Percentiles rank a stretch among this genome's conserved stretches.
Evolutionary conservation across 2,113 vertebrate species (phyloP).

Genomic region (Anthoscopus minutus): DNA sequence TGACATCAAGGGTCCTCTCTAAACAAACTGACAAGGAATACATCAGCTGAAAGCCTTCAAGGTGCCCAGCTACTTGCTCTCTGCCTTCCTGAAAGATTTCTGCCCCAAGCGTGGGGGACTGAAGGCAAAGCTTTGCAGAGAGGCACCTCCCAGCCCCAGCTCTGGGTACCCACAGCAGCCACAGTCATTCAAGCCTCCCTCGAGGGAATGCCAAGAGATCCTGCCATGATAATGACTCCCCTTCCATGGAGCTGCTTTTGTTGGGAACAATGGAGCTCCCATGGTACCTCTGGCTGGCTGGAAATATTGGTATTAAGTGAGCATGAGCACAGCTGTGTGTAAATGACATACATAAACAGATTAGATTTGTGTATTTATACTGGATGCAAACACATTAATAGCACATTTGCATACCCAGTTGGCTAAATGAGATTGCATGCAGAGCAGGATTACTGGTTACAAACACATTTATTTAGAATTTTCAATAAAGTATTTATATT

Average conservation of each 20-base stretch:
- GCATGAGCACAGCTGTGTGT: conserved; percentile 71
- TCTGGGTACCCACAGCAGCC: not conserved
- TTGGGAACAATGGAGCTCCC: conserved; percentile 62
- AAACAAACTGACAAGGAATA: not conserved
- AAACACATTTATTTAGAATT: conserved; percentile 47
- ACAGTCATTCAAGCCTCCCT: not conserved
- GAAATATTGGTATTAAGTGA: conserved; percentile 64
- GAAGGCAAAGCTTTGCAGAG: not conserved
- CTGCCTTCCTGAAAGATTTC: not conserved
- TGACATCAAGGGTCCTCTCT: not conserved
- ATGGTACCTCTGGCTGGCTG: conserved; percentile 43
- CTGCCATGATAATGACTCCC: conserved; percentile 10
- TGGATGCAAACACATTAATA: conserved; percentile 68
- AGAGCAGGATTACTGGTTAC: conserved; percentile 38
- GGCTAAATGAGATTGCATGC: conserved; percentile 51
- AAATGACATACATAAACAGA: conserved; percentile 70
- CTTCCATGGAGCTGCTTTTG: conserved; percentile 41
- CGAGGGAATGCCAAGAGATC: not conserved
- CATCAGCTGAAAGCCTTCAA: not conserved
- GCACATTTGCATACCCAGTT: conserved; percentile 67
- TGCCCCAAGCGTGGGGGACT: not conserved
- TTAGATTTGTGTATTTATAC: conserved; percentile 67
- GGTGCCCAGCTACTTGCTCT: not conserved
- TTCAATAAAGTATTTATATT: conserved; percentile 29
- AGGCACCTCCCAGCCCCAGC: not conserved